Evolutionary conservation across 2,888 invertebrate species (phyloP).

Genomic region (Meiosimyza platycephala): DNA sequence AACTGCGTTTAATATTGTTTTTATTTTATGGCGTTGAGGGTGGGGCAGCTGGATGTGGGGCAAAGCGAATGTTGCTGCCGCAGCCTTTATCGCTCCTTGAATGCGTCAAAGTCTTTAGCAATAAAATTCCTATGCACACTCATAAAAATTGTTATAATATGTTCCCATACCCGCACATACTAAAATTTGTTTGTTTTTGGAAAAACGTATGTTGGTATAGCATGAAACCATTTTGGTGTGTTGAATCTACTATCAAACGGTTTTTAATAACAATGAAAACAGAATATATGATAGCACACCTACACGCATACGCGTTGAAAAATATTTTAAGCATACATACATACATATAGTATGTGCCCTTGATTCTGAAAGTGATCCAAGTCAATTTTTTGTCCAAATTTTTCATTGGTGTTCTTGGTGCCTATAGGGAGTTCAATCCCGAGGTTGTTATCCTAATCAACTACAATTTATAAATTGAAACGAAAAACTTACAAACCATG

Average conservation of each 20-base stretch:
- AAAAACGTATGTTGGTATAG: constrained; percentile 39
- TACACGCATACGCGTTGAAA: constrained; percentile 18
- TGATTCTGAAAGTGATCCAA: no score
- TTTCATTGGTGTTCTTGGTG: no score
- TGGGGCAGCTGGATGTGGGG: background rate
- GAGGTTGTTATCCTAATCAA: no score
- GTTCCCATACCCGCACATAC: constrained; percentile 57
- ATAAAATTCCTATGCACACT: constrained; percentile 67
- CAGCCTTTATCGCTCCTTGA: constrained; percentile 25
- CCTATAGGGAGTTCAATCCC: no score
- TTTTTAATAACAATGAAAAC: constrained; percentile 28
- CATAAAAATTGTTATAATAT: constrained; percentile 62
- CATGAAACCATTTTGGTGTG: constrained; percentile 4
- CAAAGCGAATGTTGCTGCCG: constrained; percentile 1
- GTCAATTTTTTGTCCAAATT: no score
- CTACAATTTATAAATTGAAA: no score
- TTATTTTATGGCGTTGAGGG: constrained; percentile 1
- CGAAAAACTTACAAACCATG: no score
- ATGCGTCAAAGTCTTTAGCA: constrained; percentile 60
- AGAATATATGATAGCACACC: constrained; percentile 17
- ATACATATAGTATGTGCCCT: no score
- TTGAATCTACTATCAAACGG: constrained; percentile 27
- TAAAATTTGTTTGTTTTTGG: constrained; percentile 65
- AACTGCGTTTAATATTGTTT: constrained; percentile 14
- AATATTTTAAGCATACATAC: no score